These are phyloP conservation scores for Orycteropus afer DNA, from an alignment of 2,113 vertebrate genomes.

Conservation along the genomic window DNA sequence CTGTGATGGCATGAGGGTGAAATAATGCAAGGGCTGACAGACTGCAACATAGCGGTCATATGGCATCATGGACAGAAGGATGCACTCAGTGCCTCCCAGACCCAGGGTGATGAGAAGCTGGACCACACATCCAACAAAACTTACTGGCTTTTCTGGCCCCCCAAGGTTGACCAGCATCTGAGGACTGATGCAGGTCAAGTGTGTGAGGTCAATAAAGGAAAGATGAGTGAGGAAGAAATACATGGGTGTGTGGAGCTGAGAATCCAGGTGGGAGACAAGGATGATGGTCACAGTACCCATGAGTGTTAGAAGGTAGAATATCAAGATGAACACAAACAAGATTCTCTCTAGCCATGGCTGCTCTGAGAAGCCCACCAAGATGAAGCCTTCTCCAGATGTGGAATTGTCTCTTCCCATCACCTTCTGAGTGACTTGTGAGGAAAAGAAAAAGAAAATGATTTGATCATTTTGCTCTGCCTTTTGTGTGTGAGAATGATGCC, in stretches of 20 bases:
- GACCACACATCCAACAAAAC: neutral
- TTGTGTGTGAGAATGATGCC: neutral
- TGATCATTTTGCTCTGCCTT: neutral
- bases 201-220: neutral
- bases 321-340: neutral
- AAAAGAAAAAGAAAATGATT: neutral
- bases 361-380: constrained; percentile 2
- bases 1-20: neutral
- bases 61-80: constrained; percentile 50
- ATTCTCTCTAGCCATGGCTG: neutral
- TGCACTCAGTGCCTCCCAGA: constrained; percentile 19
- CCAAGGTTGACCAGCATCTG: neutral
- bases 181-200: neutral
- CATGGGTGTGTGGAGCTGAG: constrained; percentile 26
- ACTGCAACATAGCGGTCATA: constrained; percentile 57
- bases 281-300: neutral
- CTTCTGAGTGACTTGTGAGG: neutral
- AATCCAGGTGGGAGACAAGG: neutral
- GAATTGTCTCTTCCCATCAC: neutral
- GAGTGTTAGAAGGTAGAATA: neutral
- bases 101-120: constrained; percentile 36
- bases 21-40: constrained; percentile 45
- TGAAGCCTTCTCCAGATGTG: neutral
- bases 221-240: constrained; percentile 50
- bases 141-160: neutral